Base-by-base conservation (phyloP, 2,113 vertebrate genomes). In the Tragelaphus imberbis region DNA sequence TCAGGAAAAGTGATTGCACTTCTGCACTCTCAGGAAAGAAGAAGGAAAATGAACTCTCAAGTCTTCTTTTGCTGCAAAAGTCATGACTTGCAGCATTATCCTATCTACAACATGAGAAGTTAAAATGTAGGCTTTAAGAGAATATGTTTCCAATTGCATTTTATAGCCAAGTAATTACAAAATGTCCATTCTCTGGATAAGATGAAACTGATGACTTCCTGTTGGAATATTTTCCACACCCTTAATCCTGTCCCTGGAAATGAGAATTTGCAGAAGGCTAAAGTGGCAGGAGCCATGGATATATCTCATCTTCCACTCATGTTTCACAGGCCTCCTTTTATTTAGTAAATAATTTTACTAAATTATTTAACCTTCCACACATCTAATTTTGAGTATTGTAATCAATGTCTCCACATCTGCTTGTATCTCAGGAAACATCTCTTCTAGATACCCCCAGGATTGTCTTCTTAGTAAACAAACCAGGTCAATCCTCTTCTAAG, bases 111-210 rank as follows among this genome's bases (percentile, higher is more conserved):
- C 33, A 6, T 2, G 19, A 84, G 56, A 68, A 13, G 6, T n/a
- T 65, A 12, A 56, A 71, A 86, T 13, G 5, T 12, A 13, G 55
- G 8, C 30, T 95, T 61, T 81, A 79, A 33, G 51, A 71, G 58
- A 63, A 59, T 36, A 49, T 61, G 19, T 86, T 93, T 89, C 84
- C 55, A 23, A 44, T 53, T 82, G n/a, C 36, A 33, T 7, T 84
- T 80, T 56, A 81, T 56, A 77, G 40, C 33, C 92, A 96, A 88
- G 33, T 85, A 82, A 63, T 91, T 68, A 80, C 25, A 59, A 61
- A 51, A 47, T 53, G 10, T 53, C 68, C 15, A 7, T 96, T 87
- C 16, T 87, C 65, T 49, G 44, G 23, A 51, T 71, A 49, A 84
- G 11, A 95, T 33, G 14, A 53, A 80, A 87, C 40, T 44, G 16